Base-by-base conservation (phyloP, 1,140 invertebrate species). In the Aplysia californica region DNA sequence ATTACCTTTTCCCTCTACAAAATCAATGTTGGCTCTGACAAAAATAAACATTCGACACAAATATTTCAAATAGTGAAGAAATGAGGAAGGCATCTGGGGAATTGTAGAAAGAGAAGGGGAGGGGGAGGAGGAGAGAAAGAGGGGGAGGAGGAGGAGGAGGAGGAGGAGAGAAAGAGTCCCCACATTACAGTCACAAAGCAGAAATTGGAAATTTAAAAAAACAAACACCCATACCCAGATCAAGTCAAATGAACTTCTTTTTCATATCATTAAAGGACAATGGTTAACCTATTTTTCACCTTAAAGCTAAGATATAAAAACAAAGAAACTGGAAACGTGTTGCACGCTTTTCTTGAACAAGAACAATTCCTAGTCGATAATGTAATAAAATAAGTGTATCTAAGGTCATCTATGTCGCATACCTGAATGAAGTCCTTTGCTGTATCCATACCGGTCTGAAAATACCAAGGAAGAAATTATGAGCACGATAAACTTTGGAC, bases 391-490 rank as follows among this genome's bases (percentile, higher is more conserved):
- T 50, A 61, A n/a, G 6, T 29, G 6, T 10, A 61, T 61, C 58
- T 18, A 10, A 18, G 26, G 10, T 18, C 26, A 26, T 29, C 58
- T 29, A 18, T 61, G 6, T 29, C 26, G 6, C 26, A 18, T 10
- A 61, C 18, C 58, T 2, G 70, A 39, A 26, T 72, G 70, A 61
- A 72, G 61, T 39, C 29, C 70, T 64, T 72, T 72, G 26, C 70
- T 72, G 70, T 72, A 72, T 26, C 70, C 70, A 72, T 72, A 72
- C 23, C 58, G 55, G 61, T 72, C 70, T 72, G 70, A 3, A 72
- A 26, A 41, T 35, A 21, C 23, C 4, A 44, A n/a, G n/a, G n/a
- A n/a, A n/a, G n/a, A n/a, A n/a, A n/a, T n/a, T n/a, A n/a, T n/a
- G n/a, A n/a, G n/a, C n/a, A n/a, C n/a, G n/a, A n/a, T n/a, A n/a